Evolutionary conservation across 2,888 invertebrate species (phyloP).

Genomic region (Deroplatys truncata): DNA sequence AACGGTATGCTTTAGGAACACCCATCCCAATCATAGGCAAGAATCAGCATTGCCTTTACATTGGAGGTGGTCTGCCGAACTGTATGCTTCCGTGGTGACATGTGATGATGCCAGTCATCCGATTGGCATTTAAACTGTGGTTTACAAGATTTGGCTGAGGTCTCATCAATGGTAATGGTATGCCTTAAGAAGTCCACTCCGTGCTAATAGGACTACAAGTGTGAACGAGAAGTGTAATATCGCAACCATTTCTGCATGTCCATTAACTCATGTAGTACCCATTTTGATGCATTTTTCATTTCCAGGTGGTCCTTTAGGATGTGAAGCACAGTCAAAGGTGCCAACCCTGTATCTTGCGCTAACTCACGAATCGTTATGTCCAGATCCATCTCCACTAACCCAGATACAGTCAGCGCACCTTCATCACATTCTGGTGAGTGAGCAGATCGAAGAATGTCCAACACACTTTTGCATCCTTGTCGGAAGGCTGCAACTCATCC

Average conservation of each 20-base stretch:
- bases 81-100: neutral
- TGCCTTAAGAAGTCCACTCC: neutral
- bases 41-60: neutral
- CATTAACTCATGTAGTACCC: neutral
- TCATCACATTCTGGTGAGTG: too few relatives aligned
- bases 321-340: neutral
- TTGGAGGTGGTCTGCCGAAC: neutral
- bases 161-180: constrained; percentile 6
- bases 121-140: constrained; percentile 1
- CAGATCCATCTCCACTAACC: neutral
- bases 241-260: neutral
- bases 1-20: neutral
- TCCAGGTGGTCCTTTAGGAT: neutral
- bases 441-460: too few relatives aligned
- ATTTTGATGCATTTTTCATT: constrained; percentile 9
- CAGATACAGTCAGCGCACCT: neutral
- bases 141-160: neutral
- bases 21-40: neutral
- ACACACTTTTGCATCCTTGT: too few relatives aligned
- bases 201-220: too few relatives aligned
- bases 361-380: neutral
- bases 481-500: too few relatives aligned
- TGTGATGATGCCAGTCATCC: neutral
- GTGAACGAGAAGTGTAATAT: too few relatives aligned
- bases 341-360: neutral